Conservation (phyloP, 2,888 invertebrate species). For the Sminthurinus aureus region DNA sequence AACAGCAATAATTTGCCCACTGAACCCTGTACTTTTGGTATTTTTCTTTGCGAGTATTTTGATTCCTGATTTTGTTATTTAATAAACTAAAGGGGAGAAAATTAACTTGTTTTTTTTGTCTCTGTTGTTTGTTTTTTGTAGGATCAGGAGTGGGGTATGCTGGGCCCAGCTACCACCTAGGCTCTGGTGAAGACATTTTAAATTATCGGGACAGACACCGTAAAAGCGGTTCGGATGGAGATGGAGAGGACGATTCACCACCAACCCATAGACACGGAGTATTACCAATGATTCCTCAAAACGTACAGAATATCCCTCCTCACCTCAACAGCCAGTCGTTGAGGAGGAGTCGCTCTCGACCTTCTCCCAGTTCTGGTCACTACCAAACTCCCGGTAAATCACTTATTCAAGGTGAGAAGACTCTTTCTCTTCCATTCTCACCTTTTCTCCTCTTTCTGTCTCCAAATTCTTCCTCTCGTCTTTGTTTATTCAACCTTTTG, state of each 20-base stretch:
- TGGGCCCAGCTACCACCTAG: slow-evolving; percentile 58
- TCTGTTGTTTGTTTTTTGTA: slow-evolving; percentile 5
- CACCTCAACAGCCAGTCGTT: slow-evolving; percentile 44
- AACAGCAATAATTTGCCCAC: too few species aligned
- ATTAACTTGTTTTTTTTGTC: background rate
- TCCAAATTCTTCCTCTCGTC: too few species aligned
- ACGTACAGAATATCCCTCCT: slow-evolving; percentile 58
- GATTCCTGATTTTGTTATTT: background rate
- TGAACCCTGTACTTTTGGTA: background rate
- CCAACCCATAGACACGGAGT: slow-evolving; percentile 59
- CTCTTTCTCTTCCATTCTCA: too few species aligned
- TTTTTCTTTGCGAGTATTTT: background rate
- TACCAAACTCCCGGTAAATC: slow-evolving; percentile 36
- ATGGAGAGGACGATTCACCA: slow-evolving; percentile 65
- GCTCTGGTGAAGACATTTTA: slow-evolving; percentile 56
- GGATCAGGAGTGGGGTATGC: slow-evolving; percentile 48
- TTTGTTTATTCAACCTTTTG: too few species aligned
- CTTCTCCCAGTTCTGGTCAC: slow-evolving; percentile 39
- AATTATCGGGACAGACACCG: slow-evolving; percentile 70
- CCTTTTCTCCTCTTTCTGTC: too few species aligned
- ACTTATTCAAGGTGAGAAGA: background rate
- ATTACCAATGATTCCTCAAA: slow-evolving; percentile 47
- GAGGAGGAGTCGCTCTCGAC: slow-evolving; percentile 49
- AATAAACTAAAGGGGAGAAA: background rate
- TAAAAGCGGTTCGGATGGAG: slow-evolving; percentile 76